phyloP scores from a whole-genome alignment of 2,113 vertebrate genomes.

The Macroglossus sobrinus region DNA sequence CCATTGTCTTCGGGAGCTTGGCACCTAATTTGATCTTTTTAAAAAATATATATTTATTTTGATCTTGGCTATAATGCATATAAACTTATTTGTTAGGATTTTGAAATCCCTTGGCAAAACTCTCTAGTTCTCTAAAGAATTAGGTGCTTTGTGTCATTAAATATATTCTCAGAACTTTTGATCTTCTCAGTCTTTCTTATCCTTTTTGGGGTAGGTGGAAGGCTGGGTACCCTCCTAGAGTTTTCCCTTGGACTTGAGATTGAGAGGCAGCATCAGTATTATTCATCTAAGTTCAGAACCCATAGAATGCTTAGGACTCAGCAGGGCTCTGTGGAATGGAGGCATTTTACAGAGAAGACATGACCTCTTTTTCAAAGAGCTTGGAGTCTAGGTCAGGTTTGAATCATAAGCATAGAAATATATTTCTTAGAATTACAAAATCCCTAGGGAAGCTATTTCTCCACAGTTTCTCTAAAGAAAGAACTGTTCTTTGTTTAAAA shows the following conservation, averaged over 20 bases:
- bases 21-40: background rate
- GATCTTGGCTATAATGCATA: background rate
- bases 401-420: slow-evolving; percentile 49
- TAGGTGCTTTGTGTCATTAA: background rate
- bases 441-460: slow-evolving; percentile 45
- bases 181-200: background rate
- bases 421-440: slow-evolving; percentile 56
- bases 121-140: background rate
- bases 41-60: too few species aligned
- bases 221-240: background rate
- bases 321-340: background rate
- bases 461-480: slow-evolving; percentile 29
- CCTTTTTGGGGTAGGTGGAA: background rate
- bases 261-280: background rate
- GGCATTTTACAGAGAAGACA: slow-evolving; percentile 16
- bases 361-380: slow-evolving; percentile 34
- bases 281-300: slow-evolving; percentile 6
- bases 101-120: slow-evolving; percentile 19
- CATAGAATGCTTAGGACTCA: background rate
- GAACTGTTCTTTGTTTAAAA: slow-evolving; percentile 51
- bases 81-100: slow-evolving; percentile 10
- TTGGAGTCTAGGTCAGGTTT: slow-evolving; percentile 42
- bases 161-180: background rate
- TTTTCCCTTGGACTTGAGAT: background rate
- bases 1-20: background rate